Evolutionary conservation across 2,113 vertebrate genomes (phyloP), one percentile per base, ranked within the genome.

Genomic region (Poeciliopsis occidentalis): DNA sequence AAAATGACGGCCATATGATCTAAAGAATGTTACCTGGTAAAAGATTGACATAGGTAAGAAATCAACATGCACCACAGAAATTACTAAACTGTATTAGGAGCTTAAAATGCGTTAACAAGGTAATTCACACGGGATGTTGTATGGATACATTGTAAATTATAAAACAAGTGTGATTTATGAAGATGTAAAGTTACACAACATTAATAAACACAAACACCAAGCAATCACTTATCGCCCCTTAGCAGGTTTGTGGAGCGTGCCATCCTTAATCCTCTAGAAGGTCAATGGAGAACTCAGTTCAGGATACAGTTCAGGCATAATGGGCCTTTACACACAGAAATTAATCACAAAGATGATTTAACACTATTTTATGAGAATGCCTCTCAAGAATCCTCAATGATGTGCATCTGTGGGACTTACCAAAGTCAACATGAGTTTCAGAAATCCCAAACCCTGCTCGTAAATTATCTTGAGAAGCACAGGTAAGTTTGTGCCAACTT

Each of bases 401-500:
- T 67, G 80, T 76, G 84, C 85, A 86, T 86, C 84, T 86, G 82
- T 64, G 78, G 77, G 78, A 75, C 73, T 77, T 34, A 85, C 29
- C 61, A 64, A 88, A 85, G 84, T 87, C 72, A 66, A 82, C 62
- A 26, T 68, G 84, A 70, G 87, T 80, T 89, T 82, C 81, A 90
- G 73, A 83, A 90, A 91, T 84, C 67, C 74, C 75, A 86, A 85
- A 81, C 41, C 34, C 27, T 31, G 63, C 84, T 85, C 82, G 83
- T 91, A 92, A 93, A 93, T 92, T 89, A 90, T 73, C 78, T 80
- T 78, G 85, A 92, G 90, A 83, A 88, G 78, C 75, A 19, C 24
- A 70, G 68, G 79, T 85, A 67, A 66, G 79, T 69, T 29, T 41
- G 82, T 82, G 86, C 75, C 74, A 75, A 74, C 72, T 67, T 8